Base-by-base conservation (phyloP, 2,113 vertebrate genomes). In the Gobius niger region DNA sequence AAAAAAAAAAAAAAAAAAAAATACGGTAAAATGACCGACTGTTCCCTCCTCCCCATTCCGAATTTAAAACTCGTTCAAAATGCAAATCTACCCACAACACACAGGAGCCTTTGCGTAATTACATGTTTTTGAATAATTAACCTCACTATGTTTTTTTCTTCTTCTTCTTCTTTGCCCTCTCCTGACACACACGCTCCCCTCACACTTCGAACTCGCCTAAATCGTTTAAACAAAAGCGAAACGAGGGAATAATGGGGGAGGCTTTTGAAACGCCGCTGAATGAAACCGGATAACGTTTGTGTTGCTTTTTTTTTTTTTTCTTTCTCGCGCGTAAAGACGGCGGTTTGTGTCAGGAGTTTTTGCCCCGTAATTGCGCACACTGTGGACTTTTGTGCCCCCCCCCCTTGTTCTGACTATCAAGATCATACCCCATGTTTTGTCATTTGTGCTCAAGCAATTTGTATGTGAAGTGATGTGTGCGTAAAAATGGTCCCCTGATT, bases 301-400 rank as follows among this genome's bases (percentile, higher is more conserved):
- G 8, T 68, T 67, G 42, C 79, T 87, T 74, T 64, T 72, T 68
- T 24, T 24, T 24, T 24, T 24, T 24, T 24, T 3, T 4, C 24
- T 24, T 3, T 4, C 24, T 34, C 24, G 24, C 24, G 24, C 24
- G 24, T 34, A 3, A 78, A 69, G 73, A 73, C 73, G 57, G 54
- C 47, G 77, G 70, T 72, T 64, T 47, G 78, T 68, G 79, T 24
- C 24, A 24, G 24, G 24, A 3, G 3, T 1, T 24, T 34, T 34
- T 34, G 24, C 24, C 75, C 72, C 66, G 84, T 88, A 85, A 86
- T 88, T 88, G 82, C 76, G 69, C 78, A 87, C 76, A 75, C 78
- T 83, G 86, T 81, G 24, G 24, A 34, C 24, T 34, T 34, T 34
- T 34, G 24, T 34, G 24, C 24, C 24, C 24, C 24, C 24, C 24